Conservation (phyloP, 2,113 vertebrate species). For the Phylloscopus whistleri region DNA sequence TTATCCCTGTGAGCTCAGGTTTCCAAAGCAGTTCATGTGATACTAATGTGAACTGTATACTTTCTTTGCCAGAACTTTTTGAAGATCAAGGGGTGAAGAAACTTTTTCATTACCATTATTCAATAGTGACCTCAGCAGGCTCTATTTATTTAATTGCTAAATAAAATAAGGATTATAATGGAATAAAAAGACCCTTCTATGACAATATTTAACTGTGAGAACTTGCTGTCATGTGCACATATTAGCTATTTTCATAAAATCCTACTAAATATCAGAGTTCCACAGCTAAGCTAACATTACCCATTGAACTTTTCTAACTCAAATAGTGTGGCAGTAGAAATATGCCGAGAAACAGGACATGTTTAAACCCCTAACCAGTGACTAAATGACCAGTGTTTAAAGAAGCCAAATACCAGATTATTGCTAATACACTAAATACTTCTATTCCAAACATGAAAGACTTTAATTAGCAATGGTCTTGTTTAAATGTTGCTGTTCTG, state of each 20-base stretch:
- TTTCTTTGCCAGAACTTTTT: not conserved
- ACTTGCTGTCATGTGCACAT: not conserved
- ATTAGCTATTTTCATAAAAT: slow-evolving; percentile 44
- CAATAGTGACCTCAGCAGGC: not conserved
- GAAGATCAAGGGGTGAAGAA: not conserved
- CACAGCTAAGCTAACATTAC: slow-evolving; percentile 29
- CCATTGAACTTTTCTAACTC: slow-evolving; percentile 42
- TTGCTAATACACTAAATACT: not conserved
- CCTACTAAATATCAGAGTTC: slow-evolving; percentile 54
- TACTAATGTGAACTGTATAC: not conserved
- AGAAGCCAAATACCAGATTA: not conserved
- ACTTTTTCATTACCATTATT: not conserved
- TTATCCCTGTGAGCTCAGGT: not conserved
- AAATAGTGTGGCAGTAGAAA: not conserved
- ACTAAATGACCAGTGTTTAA: slow-evolving; percentile 4
- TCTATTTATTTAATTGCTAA: slow-evolving; percentile 37
- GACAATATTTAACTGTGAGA: slow-evolving; percentile 48
- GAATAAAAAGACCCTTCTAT: slow-evolving; percentile 28
- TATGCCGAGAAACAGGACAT: not conserved
- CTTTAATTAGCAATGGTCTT: not conserved
- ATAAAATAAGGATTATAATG: slow-evolving; percentile 41
- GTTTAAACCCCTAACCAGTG: not conserved
- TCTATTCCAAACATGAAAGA: not conserved
- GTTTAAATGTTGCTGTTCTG: not conserved
- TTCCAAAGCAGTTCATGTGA: not conserved